Percentiles rank a stretch among this genome's conserved stretches.
phyloP scores from a whole-genome alignment of 2,888 invertebrate genomes.

The Altica lythri region DNA sequence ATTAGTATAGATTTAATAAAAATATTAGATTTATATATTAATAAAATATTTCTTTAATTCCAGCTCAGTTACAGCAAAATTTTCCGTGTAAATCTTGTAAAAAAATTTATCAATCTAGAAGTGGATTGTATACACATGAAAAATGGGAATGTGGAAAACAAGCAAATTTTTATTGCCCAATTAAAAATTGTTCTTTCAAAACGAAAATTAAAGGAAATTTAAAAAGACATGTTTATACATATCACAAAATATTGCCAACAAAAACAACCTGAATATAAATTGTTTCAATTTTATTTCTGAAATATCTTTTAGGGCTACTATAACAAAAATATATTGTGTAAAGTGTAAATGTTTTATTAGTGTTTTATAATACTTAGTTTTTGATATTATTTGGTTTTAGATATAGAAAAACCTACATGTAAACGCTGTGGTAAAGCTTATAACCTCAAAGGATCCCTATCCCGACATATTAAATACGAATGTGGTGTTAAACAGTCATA shows the following conservation, averaged over 20 bases:
- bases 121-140: conserved; percentile 43
- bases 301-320: too few relatives aligned
- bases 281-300: too few relatives aligned
- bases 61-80: too few relatives aligned
- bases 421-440: conserved; percentile 60
- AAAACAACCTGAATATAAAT: too few relatives aligned
- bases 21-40: too few relatives aligned
- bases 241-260: too few relatives aligned
- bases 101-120: conserved; percentile 39
- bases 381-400: neutral
- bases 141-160: conserved; percentile 44
- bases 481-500: conserved; percentile 61
- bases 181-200: conserved; percentile 15
- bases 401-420: neutral
- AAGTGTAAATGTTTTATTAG: too few relatives aligned
- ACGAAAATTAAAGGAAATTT: conserved; percentile 26
- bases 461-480: conserved; percentile 49
- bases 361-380: too few relatives aligned
- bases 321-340: too few relatives aligned
- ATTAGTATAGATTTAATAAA: too few relatives aligned
- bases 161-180: conserved; percentile 39
- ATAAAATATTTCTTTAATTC: too few relatives aligned
- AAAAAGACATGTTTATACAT: conserved; percentile 1
- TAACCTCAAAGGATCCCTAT: conserved; percentile 1
- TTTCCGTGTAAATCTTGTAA: conserved; percentile 37